Evolutionary conservation across 2,797 vertebrate species (phyloP).

Genomic region (Gymnoscopelus microlampas): DNA sequence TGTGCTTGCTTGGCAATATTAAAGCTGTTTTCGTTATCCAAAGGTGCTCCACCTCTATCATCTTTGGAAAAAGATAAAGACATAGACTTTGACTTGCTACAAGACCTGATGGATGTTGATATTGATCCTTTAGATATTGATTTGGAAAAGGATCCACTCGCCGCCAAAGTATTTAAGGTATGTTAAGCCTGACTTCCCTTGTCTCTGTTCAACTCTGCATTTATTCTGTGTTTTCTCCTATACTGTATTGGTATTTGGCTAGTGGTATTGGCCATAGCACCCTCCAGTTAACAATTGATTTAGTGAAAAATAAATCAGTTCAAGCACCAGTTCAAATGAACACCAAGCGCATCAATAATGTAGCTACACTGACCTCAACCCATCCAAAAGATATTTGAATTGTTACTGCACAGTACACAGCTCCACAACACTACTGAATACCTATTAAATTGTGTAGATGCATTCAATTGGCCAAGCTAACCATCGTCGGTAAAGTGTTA

Average conservation of each 20-base stretch:
- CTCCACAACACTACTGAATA: not conserved
- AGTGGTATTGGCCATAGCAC: not conserved
- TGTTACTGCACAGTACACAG: not conserved
- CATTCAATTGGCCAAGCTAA: slow-evolving; percentile 4
- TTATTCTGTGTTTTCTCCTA: not conserved
- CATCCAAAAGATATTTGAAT: not conserved
- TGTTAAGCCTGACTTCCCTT: slow-evolving; percentile 39
- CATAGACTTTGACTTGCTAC: slow-evolving; percentile 99
- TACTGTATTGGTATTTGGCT: not conserved
- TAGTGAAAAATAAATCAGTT: not conserved
- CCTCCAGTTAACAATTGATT: not conserved
- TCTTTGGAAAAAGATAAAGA: slow-evolving; percentile 99
- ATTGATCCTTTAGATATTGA: slow-evolving; percentile 99
- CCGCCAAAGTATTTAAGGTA: slow-evolving; percentile 99
- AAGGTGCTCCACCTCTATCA: slow-evolving; percentile 96
- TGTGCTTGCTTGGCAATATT: slow-evolving; percentile 76
- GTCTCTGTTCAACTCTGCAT: not conserved
- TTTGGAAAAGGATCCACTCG: slow-evolving; percentile 99
- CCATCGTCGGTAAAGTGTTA: not conserved
- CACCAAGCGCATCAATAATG: not conserved
- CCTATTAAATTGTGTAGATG: not conserved
- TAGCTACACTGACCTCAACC: not conserved
- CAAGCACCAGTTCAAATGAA: not conserved
- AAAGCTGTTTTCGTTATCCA: slow-evolving; percentile 85
- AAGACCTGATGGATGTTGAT: slow-evolving; percentile 99